phyloP scores from a whole-genome alignment of 2,797 vertebrate species.

The Spondyliosoma cantharus region DNA sequence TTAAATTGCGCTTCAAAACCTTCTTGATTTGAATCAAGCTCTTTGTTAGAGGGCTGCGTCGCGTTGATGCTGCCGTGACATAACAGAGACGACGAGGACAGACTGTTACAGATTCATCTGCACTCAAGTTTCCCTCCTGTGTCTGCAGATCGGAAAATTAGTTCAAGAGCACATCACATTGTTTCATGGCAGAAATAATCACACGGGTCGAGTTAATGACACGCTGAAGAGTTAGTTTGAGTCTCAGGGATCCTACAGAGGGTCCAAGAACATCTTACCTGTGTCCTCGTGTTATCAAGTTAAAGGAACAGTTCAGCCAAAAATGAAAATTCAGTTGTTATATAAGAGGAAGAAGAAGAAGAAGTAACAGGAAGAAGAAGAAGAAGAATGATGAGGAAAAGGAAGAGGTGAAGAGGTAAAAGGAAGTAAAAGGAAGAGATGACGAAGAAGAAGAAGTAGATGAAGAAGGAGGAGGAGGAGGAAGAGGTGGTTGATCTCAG shows the following conservation, averaged over 20 bases:
- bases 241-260: neutral
- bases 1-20: neutral
- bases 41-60: neutral
- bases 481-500: no score
- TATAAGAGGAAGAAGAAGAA: no score
- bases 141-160: conserved; percentile 4
- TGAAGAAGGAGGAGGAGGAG: neutral
- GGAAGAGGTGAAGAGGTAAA: no score
- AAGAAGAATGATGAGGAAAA: no score
- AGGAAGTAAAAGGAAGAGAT: no score
- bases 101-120: neutral
- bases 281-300: no score
- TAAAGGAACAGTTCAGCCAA: no score
- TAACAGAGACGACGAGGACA: neutral
- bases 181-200: neutral
- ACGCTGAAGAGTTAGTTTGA: neutral
- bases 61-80: neutral
- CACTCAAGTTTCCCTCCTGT: neutral
- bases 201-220: neutral
- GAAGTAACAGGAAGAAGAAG: no score
- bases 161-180: neutral
- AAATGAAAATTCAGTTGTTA: no score
- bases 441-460: no score
- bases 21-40: conserved; percentile 1
- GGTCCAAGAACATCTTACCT: no score